These are phyloP conservation scores for Trematocara caparti DNA, from an alignment of 2,797 vertebrate genomes.

Conservation along the genomic window DNA sequence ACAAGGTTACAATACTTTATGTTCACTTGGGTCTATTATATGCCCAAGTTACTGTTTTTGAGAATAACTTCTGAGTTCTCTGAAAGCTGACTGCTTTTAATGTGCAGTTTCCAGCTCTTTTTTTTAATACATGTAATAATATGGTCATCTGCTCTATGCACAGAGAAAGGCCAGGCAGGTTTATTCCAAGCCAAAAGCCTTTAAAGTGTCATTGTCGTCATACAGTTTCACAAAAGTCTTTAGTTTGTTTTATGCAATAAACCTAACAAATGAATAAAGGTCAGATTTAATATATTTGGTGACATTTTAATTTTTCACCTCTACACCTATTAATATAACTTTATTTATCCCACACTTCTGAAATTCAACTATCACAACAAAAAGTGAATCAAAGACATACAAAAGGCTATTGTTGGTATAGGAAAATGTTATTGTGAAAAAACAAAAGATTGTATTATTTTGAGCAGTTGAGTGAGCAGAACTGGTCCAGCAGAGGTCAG, in stretches of 20 bases:
- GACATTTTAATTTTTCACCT: neutral
- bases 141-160: neutral
- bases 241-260: neutral
- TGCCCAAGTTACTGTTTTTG: neutral
- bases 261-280: neutral
- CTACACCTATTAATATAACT: neutral
- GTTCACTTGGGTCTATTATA: neutral
- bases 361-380: neutral
- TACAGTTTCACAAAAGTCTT: neutral
- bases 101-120: neutral
- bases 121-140: neutral
- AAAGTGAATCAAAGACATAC: neutral
- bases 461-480: neutral
- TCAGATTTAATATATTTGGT: neutral
- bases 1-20: neutral
- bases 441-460: neutral
- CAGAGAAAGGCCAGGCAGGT: neutral
- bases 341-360: neutral
- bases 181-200: neutral
- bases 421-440: neutral
- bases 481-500: slow-evolving; percentile 25
- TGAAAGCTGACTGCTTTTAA: neutral
- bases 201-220: neutral
- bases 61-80: neutral
- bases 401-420: neutral